Conservation (phyloP, 2,888 invertebrate species). For the Troides aeacus region DNA sequence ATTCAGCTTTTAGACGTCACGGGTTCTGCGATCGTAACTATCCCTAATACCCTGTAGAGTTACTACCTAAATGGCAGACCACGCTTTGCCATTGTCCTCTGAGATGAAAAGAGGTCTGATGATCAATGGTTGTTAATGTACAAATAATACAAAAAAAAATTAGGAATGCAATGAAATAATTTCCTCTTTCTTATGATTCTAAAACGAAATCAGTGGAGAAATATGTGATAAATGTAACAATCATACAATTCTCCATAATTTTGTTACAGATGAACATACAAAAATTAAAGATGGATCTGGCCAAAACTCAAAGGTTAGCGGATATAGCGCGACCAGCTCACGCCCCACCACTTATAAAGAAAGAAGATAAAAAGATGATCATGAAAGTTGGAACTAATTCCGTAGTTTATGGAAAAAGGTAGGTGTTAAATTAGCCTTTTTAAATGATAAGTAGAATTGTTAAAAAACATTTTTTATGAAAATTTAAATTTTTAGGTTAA, state of each 20-base stretch:
- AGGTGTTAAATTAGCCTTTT: conserved; percentile 1
- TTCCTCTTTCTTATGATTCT: too few relatives aligned
- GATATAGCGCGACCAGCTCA: conserved; percentile 86
- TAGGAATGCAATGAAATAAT: too few relatives aligned
- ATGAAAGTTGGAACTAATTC: conserved; percentile 56
- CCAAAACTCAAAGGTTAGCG: conserved; percentile 84
- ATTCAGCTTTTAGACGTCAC: too few relatives aligned
- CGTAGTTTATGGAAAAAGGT: conserved; percentile 79
- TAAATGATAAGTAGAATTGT: background rate
- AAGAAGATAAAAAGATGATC: conserved; percentile 40
- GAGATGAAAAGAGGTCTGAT: too few relatives aligned
- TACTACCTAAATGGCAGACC: too few relatives aligned
- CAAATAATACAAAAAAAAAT: too few relatives aligned
- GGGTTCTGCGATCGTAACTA: too few relatives aligned
- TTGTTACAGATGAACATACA: conserved; percentile 80
- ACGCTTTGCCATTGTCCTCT: too few relatives aligned
- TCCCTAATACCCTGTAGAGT: too few relatives aligned
- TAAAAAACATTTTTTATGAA: background rate
- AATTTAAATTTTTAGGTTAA: conserved; percentile 50
- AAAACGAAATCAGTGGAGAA: too few relatives aligned
- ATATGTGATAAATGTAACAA: too few relatives aligned
- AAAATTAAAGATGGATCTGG: conserved; percentile 84
- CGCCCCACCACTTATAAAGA: conserved; percentile 72
- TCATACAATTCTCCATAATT: background rate
- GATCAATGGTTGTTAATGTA: too few relatives aligned